Base-by-base conservation (phyloP, 2,888 invertebrate genomes). In the Eupithecia abbreviata region DNA sequence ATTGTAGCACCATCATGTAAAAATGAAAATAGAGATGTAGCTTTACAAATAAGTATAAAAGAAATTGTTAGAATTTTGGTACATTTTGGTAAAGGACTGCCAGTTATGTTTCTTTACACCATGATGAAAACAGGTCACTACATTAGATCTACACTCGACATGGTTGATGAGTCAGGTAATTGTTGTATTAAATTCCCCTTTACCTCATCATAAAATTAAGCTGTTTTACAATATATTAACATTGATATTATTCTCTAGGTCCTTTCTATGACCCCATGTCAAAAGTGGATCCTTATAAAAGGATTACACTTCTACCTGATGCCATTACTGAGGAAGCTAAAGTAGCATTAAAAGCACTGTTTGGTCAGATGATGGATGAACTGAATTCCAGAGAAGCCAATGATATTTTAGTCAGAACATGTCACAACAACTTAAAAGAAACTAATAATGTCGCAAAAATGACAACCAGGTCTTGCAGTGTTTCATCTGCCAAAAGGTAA, bases 91-190 rank as follows among this genome's bases (percentile, higher is more conserved):
- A 97, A 96, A 90, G 92, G 95, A 1, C 93, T 97, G 89, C 97
- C 98, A 7, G 97, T 98, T 2, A 92, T 98, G 82, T 98, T 98
- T 91, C 95, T 98, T 83, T 98, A 98, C 85, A 96, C 97, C 18
- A 96, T 96, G 82, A 96, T 96, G 74, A 95, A 93, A 69, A 96
- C 97, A 87, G 98, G 97, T 18, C 93, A 92, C 45, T 96, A 96
- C 83, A 96, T 98, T 74, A 95, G 98, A 74, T 96, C 96, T 83
- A 90, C 95, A 47, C 93, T 98, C 62, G 96, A 97, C 73, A 97
- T 98, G 97, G 93, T 93, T 71, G 95, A 96, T 84, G 92, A 92
- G 72, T 87, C 90, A 87, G 94, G 95, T 94, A 67, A 75, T 65
- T 47, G 10, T 30, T 62, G 62, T 18, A 58, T 58, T 10, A 18